These are phyloP conservation scores for Aptenodytes forsteri DNA, from an alignment of 2,113 vertebrate genomes.

Conservation along the genomic window DNA sequence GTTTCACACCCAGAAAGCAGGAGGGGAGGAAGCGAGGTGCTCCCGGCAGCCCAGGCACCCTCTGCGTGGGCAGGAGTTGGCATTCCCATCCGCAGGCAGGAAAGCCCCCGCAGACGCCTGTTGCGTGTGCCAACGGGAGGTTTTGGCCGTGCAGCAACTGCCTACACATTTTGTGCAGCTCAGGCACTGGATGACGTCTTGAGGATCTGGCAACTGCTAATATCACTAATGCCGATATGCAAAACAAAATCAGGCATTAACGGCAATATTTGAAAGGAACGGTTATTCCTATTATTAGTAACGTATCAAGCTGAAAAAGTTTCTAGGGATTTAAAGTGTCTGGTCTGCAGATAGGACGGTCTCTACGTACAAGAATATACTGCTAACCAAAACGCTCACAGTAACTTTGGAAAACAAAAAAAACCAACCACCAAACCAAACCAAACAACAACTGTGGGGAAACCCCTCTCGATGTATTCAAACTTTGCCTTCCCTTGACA, in stretches of 20 bases:
- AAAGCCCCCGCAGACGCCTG: background rate
- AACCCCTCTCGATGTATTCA: background rate
- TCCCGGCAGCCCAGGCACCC: background rate
- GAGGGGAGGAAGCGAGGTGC: background rate
- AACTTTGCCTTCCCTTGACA: background rate
- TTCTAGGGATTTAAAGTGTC: background rate
- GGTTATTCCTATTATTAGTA: background rate
- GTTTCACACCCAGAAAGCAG: background rate
- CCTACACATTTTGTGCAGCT: background rate
- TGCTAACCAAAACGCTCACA: background rate
- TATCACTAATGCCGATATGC: background rate
- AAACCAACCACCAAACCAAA: no score
- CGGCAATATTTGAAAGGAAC: background rate
- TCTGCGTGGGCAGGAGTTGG: background rate
- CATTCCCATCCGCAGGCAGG: background rate
- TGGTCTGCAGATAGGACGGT: background rate
- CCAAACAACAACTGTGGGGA: background rate
- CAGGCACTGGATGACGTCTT: background rate
- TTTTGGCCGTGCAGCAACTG: background rate
- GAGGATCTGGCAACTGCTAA: background rate
- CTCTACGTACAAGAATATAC: background rate
- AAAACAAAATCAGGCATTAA: background rate
- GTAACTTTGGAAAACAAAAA: background rate
- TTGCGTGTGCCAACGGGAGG: fast-evolving
- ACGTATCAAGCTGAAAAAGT: background rate